Conservation (phyloP, 2,113 vertebrate genomes). For the Microtus ochrogaster region DNA sequence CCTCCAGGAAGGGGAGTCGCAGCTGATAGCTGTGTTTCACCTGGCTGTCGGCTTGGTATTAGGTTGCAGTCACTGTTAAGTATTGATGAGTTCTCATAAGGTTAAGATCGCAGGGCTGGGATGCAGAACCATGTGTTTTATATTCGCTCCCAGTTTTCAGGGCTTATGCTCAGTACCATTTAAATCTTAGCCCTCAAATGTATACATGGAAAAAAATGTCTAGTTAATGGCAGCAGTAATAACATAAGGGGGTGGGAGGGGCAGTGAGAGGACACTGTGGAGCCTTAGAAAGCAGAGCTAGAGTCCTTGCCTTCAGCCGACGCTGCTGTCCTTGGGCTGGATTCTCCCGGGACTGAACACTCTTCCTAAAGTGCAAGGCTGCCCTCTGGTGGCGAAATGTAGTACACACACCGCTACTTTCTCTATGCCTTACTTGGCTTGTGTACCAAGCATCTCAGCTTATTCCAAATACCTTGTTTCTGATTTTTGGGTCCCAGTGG, state of each 20-base stretch:
- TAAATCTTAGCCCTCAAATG: not conserved
- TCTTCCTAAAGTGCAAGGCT: constrained; percentile 72
- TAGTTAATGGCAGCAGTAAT: not conserved
- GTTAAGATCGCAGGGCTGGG: not conserved
- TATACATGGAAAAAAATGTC: not conserved
- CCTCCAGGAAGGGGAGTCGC: not conserved
- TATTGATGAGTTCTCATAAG: not conserved
- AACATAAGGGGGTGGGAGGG: not conserved
- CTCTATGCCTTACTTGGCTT: not conserved
- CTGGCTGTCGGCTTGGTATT: not conserved
- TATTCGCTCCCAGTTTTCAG: constrained; percentile 10
- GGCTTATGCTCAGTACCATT: not conserved
- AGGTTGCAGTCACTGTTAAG: not conserved
- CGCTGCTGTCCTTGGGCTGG: not conserved
- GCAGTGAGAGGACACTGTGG: not conserved
- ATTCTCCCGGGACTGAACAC: not conserved
- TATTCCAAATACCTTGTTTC: not conserved
- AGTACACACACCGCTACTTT: not conserved
- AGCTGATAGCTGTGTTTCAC: not conserved
- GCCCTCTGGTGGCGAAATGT: constrained; percentile 83
- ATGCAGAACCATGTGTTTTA: not conserved
- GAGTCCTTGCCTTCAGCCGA: not conserved
- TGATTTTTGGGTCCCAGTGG: not conserved
- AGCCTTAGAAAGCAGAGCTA: not conserved
- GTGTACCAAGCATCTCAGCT: not conserved